Conservation (phyloP, 2,797 vertebrate genomes). For the Dromococcyx pavoninus region DNA sequence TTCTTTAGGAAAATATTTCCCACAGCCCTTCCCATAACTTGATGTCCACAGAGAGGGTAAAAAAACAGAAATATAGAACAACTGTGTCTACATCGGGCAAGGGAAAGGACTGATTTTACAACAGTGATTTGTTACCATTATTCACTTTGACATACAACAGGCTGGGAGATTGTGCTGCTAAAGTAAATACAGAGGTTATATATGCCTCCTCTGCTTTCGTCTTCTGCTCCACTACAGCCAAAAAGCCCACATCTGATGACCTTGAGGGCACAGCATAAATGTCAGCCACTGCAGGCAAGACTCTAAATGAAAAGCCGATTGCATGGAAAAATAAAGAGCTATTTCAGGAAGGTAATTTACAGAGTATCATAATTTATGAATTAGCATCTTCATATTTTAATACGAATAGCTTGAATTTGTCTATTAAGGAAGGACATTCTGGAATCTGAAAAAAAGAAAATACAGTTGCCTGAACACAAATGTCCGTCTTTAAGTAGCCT, state of each 20-base stretch:
- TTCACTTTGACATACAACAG: constrained; percentile 26
- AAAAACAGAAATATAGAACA: constrained; percentile 32
- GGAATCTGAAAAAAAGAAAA: neutral
- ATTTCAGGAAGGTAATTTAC: neutral
- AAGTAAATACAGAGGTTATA: constrained; percentile 9
- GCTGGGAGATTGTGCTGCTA: constrained; percentile 23
- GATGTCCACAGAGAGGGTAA: constrained; percentile 43
- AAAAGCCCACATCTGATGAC: constrained; percentile 18
- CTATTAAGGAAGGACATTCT: neutral
- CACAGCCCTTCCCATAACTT: constrained; percentile 57
- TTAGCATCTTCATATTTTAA: neutral
- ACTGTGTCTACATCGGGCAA: neutral
- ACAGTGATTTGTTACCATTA: constrained; percentile 35
- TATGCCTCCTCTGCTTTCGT: neutral
- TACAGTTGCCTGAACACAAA: neutral
- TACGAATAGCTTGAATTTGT: neutral
- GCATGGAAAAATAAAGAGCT: neutral
- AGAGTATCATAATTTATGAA: neutral
- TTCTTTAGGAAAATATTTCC: constrained; percentile 59
- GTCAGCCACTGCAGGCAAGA: neutral
- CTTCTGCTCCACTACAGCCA: constrained; percentile 43
- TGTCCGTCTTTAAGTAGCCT: neutral
- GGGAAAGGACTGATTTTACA: constrained; percentile 35
- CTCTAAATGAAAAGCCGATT: neutral
- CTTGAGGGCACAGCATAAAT: neutral